Base-by-base conservation (phyloP, 2,113 vertebrate species). In the Malurus alboscapulatus region DNA sequence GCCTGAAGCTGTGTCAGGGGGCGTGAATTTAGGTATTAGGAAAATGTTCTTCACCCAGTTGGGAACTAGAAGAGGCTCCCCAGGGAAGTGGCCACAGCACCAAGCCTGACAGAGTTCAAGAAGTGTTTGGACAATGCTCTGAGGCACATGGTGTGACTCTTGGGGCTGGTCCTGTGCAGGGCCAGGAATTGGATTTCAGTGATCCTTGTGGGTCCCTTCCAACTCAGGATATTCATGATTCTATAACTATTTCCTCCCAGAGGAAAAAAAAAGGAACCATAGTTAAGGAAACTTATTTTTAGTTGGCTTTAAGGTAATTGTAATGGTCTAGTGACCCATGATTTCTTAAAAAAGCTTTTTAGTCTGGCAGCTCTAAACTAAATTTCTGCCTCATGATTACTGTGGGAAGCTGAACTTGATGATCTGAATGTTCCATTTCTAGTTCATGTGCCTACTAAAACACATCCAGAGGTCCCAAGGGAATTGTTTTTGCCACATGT, bases 221-320 rank as follows among this genome's bases (percentile, higher is more conserved):
- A 38, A 17, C 7, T 73, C 59, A 66, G 44, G 5, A 11, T 73
- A 51, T 66, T 66, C 32, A 27, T 36, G 42, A 65, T 25, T 48
- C 50, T 57, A 13, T 73, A 82, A 95, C 36, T 82, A 91, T 36
- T 79, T 95, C 74, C 79, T 96, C 18, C 27, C 44, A 34, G 30
- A 89, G 22, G 44, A 80, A 48, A 24, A 38, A 80, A 66, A 80
- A 66, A 82, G n/a, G 29, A 92, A 78, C 38, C 84, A 88, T 18
- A 83, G 44, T 9, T 61, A 17, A 62, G 47, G 15, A 87, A 74
- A 19, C 2, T 42, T 24, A 22, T 38, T 62, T 29, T 36, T 5
- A 29, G 12, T 58, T 57, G 67, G 7, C 6, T 75, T 38, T 34
- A 47, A 81, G 27, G 59, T 51, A 74, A 74, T 21, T 47, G 5